These are phyloP conservation scores for Oxygymnocypris stewartii DNA, from an alignment of 2,113 vertebrate genomes.

Conservation along the genomic window DNA sequence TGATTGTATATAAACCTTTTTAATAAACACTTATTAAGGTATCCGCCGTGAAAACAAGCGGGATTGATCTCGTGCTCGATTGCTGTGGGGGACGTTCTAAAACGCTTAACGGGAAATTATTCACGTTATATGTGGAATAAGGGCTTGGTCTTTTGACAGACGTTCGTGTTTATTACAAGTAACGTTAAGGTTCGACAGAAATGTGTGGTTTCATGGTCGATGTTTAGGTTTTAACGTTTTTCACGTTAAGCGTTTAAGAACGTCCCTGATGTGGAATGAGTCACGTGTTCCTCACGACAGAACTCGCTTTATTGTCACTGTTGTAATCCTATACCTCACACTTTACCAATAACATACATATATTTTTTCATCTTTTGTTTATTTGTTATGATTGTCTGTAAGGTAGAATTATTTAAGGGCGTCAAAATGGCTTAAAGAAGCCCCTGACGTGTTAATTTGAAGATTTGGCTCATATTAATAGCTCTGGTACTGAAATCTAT, in stretches of 20 bases:
- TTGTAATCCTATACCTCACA: background rate
- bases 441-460: background rate
- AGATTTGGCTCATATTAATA: background rate
- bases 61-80: background rate
- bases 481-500: background rate
- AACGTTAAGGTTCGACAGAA: too few species aligned
- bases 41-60: slow-evolving; percentile 5
- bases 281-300: slow-evolving; percentile 16
- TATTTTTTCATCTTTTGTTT: background rate
- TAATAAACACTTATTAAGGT: background rate
- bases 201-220: too few species aligned
- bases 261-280: background rate
- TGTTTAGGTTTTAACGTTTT: too few species aligned
- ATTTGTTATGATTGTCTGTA: background rate
- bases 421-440: background rate
- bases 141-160: too few species aligned
- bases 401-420: background rate
- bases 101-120: too few species aligned
- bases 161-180: too few species aligned
- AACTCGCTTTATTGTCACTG: background rate
- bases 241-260: too few species aligned
- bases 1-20: background rate
- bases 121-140: too few species aligned
- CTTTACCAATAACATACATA: background rate
- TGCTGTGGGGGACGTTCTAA: background rate